Evolutionary conservation across 2,797 vertebrate species (phyloP).

Genomic region (Pseudotriccus pelzelni): DNA sequence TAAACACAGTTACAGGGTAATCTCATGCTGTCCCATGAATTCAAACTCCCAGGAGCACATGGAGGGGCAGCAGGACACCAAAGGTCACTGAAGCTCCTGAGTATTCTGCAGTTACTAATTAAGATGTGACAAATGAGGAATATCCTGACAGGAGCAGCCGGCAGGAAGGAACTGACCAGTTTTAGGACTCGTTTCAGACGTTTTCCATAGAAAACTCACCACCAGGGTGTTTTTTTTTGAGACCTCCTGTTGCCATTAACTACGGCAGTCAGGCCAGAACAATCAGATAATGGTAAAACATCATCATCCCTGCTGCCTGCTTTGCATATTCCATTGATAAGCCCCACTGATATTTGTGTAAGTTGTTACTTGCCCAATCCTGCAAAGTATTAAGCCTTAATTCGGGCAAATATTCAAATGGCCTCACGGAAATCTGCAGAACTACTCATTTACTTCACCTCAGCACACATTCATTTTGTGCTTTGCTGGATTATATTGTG

Average conservation of each 20-base stretch:
- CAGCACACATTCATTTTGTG: background rate
- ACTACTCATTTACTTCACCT: background rate
- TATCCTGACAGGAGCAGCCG: background rate
- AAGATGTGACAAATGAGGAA: background rate
- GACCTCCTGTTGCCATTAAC: background rate
- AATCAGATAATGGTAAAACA: background rate
- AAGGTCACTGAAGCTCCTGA: background rate
- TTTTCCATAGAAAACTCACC: background rate
- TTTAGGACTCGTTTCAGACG: background rate
- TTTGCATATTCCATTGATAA: constrained; percentile 1
- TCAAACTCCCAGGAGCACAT: background rate
- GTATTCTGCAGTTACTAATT: background rate
- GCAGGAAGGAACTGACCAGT: background rate
- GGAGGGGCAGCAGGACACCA: background rate
- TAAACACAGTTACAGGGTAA: background rate
- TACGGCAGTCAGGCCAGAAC: accelerated
- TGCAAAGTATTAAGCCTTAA: background rate
- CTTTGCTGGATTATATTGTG: background rate
- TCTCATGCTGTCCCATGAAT: accelerated
- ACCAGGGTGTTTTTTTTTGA: background rate
- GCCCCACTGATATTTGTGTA: background rate
- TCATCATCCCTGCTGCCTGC: background rate
- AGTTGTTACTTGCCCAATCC: background rate
- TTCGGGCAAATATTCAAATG: background rate
- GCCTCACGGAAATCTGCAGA: background rate